Conservation (phyloP, 2,888 invertebrate genomes). For the Yponomeuta malinellus region DNA sequence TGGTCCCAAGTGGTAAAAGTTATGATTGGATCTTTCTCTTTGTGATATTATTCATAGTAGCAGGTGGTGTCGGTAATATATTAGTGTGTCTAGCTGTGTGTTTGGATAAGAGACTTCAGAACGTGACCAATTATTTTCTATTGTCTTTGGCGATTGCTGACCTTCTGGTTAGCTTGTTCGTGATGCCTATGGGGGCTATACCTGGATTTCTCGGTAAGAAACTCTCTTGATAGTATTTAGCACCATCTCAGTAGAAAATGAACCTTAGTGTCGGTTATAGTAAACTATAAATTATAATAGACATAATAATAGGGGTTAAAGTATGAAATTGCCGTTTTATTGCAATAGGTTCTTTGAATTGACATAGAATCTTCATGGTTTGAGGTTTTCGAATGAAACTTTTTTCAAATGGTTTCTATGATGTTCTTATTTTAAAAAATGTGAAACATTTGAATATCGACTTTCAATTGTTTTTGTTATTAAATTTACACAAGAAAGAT, state of each 20-base stretch:
- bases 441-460: no score
- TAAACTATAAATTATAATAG: no score
- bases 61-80: constrained; percentile 93
- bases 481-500: no score
- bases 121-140: constrained; percentile 96
- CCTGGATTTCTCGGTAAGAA: constrained; percentile 94
- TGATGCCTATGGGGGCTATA: constrained; percentile 96
- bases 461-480: no score
- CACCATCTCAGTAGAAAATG: neutral
- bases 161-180: constrained; percentile 92
- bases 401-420: no score
- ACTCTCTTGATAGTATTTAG: no score
- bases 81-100: constrained; percentile 95
- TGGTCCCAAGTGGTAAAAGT: neutral
- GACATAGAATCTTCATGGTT: no score
- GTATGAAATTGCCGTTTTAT: no score
- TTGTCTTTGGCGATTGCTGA: constrained; percentile 95
- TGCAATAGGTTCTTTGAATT: no score
- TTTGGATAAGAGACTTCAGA: constrained; percentile 92
- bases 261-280: neutral
- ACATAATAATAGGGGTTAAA: no score
- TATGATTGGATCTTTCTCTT: constrained; percentile 91
- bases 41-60: constrained; percentile 89
- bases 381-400: no score
- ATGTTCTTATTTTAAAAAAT: no score